phyloP scores from a whole-genome alignment of 1,140 invertebrate genomes.

The Euura lappo region DNA sequence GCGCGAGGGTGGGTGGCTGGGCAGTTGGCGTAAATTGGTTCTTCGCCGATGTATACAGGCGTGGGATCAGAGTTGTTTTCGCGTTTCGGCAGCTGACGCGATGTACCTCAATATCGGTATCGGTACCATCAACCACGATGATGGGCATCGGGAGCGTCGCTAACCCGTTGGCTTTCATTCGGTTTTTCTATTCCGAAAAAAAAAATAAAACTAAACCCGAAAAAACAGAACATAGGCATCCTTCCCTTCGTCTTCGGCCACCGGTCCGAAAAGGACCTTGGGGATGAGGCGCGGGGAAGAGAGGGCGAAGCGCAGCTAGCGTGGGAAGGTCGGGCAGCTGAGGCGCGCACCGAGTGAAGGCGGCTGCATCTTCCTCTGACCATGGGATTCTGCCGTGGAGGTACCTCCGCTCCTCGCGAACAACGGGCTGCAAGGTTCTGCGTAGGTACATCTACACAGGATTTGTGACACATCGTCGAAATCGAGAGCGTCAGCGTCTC shows the following conservation, averaged over 20 bases:
- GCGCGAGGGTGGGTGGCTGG: no score
- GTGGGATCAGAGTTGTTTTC: background rate
- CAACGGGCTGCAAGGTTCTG: no score
- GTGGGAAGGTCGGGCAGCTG: conserved; percentile 61
- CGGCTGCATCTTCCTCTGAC: conserved; percentile 10
- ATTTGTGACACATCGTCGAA: background rate
- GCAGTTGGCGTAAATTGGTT: no score
- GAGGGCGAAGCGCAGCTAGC: conserved; percentile 35
- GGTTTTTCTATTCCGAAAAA: background rate
- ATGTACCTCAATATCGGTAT: background rate
- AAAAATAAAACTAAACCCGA: no score
- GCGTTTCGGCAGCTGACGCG: background rate
- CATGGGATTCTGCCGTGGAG: conserved; percentile 9
- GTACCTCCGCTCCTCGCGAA: background rate
- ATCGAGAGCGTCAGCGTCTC: conserved; percentile 11
- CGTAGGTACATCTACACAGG: background rate
- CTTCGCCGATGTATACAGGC: background rate
- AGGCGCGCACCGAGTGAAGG: conserved; percentile 25
- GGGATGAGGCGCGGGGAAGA: background rate
- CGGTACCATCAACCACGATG: background rate
- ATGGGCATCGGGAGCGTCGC: background rate
- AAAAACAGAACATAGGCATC: background rate
- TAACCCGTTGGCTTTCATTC: conserved; percentile 4
- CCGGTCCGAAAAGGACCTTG: background rate
- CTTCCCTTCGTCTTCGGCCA: background rate